These are phyloP conservation scores for Scleropages formosus DNA, from an alignment of 2,797 vertebrate genomes.

Conservation along the genomic window DNA sequence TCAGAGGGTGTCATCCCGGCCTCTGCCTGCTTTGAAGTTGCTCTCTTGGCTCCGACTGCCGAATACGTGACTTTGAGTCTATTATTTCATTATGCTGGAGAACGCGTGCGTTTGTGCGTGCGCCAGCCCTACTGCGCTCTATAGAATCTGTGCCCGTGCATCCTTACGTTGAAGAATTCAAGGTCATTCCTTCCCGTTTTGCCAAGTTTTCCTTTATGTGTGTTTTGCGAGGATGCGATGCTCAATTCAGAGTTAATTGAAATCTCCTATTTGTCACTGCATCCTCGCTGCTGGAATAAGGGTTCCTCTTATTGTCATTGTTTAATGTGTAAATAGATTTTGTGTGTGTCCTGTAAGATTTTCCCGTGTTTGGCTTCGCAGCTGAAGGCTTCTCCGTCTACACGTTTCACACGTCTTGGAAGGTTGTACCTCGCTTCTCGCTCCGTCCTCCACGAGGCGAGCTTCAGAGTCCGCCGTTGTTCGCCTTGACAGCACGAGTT, in stretches of 20 bases:
- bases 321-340: constrained; percentile 48
- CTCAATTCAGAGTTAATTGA: constrained; percentile 71
- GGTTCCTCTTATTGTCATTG: constrained; percentile 38
- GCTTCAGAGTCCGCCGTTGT: too few species aligned
- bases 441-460: too few species aligned
- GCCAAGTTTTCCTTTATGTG: constrained; percentile 69
- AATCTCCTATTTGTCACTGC: constrained; percentile 50
- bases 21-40: constrained; percentile 76
- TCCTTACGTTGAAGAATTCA: constrained; percentile 67
- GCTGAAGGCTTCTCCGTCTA: too few species aligned
- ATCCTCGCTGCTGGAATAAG: constrained; percentile 37
- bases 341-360: constrained; percentile 17
- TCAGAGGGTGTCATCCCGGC: constrained; percentile 71
- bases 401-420: too few species aligned
- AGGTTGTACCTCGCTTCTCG: too few species aligned
- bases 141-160: constrained; percentile 52
- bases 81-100: constrained; percentile 46
- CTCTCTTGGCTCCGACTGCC: constrained; percentile 65
- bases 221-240: constrained; percentile 69
- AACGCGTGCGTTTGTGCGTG: constrained; percentile 41
- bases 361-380: too few species aligned
- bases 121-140: constrained; percentile 30
- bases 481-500: too few species aligned
- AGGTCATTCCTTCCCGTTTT: constrained; percentile 75
- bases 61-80: constrained; percentile 68